These are phyloP conservation scores for Argyrosomus japonicus DNA, from an alignment of 2,113 vertebrate species.

Conservation along the genomic window DNA sequence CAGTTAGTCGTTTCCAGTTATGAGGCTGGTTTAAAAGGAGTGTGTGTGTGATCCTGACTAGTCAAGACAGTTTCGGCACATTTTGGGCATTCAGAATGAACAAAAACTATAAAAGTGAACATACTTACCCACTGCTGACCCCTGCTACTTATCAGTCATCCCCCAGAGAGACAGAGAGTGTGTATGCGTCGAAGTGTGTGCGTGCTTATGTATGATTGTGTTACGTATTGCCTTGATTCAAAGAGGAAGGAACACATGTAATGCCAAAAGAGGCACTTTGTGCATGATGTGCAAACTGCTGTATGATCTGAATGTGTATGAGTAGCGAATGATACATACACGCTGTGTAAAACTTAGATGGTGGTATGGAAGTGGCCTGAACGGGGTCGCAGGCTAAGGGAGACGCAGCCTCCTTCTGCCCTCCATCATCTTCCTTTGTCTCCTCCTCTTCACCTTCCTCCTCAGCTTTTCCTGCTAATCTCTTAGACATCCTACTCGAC, in stretches of 20 bases:
- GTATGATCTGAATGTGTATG: conserved; percentile 71
- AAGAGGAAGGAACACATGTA: conserved; percentile 24
- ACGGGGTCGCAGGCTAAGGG: conserved; percentile 89
- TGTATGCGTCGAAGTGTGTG: not conserved
- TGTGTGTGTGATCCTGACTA: conserved; percentile 4
- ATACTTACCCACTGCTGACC: conserved; percentile 80
- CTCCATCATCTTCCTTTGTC: conserved; percentile 62
- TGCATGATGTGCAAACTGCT: conserved; percentile 47
- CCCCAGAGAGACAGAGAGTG: conserved; percentile 11
- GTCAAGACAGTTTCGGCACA: conserved; percentile 26
- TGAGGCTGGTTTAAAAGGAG: conserved; percentile 18
- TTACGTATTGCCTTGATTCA: conserved; percentile 12
- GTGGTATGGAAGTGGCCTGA: conserved; percentile 87
- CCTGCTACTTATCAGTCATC: conserved; percentile 58
- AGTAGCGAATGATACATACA: conserved; percentile 95
- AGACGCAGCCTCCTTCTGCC: conserved; percentile 74
- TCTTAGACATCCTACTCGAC: conserved; percentile 61
- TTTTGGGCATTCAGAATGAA: conserved; percentile 34
- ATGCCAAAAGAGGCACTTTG: conserved; percentile 27
- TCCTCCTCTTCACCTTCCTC: conserved; percentile 79
- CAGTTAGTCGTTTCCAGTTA: conserved; percentile 8
- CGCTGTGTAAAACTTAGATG: conserved; percentile 90
- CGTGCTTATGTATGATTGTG: conserved; percentile 42
- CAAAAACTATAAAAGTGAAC: conserved; percentile 53
- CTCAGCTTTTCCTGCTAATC: conserved; percentile 82